Conservation (phyloP, 2,797 vertebrate species). For the Sternarchorhynchus goeldii region DNA sequence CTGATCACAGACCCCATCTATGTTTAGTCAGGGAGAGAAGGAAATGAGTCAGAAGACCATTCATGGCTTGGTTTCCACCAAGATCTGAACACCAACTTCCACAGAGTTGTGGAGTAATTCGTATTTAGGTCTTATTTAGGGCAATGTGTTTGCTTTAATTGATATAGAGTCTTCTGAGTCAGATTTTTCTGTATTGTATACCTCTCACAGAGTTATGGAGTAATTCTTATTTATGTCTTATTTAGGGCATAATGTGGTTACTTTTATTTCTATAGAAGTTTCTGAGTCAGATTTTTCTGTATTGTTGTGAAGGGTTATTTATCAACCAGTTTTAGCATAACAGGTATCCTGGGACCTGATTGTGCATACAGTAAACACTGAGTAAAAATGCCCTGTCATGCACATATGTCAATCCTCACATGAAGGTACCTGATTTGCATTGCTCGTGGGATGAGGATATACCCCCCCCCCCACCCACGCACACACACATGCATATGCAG, state of each 20-base stretch:
- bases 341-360: not conserved
- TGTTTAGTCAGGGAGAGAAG: no score
- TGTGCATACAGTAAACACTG: conserved; percentile 10
- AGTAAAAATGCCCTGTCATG: conserved; percentile 13
- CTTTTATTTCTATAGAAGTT: not conserved
- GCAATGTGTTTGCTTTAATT: not conserved
- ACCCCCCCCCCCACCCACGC: not conserved
- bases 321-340: not conserved
- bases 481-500: conserved; percentile 6
- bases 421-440: conserved; percentile 5
- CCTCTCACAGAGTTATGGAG: no score
- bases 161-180: conserved; percentile 2
- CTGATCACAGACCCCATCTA: no score
- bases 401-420: conserved; percentile 11
- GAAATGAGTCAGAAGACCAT: no score
- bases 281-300: conserved; percentile 3
- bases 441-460: conserved; percentile 23
- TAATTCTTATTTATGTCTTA: no score
- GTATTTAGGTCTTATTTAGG: no score
- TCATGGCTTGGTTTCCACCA: no score
- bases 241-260: no score
- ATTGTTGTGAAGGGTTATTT: conserved; percentile 23
- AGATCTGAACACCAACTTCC: no score
- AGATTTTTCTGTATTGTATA: not conserved
- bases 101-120: no score